Evolutionary conservation across 2,888 invertebrate genomes (phyloP), one percentile per base, ranked within the genome.

Genomic region (Sesia apiformis): DNA sequence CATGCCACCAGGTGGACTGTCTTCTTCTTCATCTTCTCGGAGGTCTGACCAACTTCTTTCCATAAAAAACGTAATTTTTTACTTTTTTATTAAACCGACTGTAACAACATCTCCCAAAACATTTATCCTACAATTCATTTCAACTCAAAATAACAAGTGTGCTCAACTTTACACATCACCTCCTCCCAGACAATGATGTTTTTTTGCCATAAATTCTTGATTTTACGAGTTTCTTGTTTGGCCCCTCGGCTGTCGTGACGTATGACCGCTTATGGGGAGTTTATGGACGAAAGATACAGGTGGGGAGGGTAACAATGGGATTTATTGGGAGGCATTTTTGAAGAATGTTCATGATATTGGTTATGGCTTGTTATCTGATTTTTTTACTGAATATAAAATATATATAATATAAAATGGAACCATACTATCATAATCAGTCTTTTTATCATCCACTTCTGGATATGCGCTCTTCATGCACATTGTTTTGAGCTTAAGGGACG

Each of bases 141-240:
- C n/a, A n/a, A 4, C 46, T 46, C 46, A 46, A 23, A 46, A 23
- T 23, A 23, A 23, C 23, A 23, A 23, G 23, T 23, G 23, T 23
- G 23, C 23, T 23, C 23, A 23, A 23, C 23, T 23, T 23, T 23
- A 23, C n/a, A 46, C 46, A 46, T 46, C 46, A 46, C 46, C 46
- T 46, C n/a, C 46, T 23, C 46, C 23, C 46, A 46, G 46, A 46
- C 46, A 46, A 46, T 46, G 46, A 65, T 75, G 74, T 78, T 76
- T 80, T 76, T 79, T 76, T 62, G 63, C 64, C 73, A 75, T 82
- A 81, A 81, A 81, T 81, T 74, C 67, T 66, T 69, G 75, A 76
- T 76, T 81, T 76, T 77, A 78, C 70, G 68, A 66, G 68, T 54
- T 58, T 54, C 40, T 42, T 49, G 64, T 60, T 61, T 23, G 65